phyloP scores from a whole-genome alignment of 1,140 invertebrate genomes.

The Lepidostoma basale region DNA sequence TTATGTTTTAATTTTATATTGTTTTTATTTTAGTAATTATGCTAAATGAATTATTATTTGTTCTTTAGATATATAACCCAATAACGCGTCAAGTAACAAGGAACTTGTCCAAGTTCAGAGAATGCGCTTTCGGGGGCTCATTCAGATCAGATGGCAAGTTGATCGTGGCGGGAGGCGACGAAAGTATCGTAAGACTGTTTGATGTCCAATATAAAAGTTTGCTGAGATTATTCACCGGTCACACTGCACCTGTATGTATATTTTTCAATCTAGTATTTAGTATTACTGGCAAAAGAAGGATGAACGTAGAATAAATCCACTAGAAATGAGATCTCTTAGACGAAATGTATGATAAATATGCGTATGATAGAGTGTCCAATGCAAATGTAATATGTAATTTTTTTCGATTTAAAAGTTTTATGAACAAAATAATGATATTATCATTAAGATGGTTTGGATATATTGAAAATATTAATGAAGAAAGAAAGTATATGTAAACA shows the following conservation, averaged over 20 bases:
- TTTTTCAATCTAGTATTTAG: background rate
- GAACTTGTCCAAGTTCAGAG: slow-evolving; percentile 85
- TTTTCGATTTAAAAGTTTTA: too few relatives aligned
- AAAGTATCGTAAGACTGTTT: slow-evolving; percentile 86
- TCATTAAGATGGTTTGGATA: too few relatives aligned
- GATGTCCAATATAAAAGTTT: slow-evolving; percentile 81
- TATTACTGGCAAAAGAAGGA: too few relatives aligned
- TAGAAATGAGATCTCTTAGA: too few relatives aligned
- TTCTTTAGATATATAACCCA: slow-evolving; percentile 78
- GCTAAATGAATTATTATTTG: background rate
- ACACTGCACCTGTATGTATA: slow-evolving; percentile 58
- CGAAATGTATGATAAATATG: too few relatives aligned
- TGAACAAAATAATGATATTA: too few relatives aligned
- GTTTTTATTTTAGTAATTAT: background rate
- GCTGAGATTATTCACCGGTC: slow-evolving; percentile 68
- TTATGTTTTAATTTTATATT: background rate
- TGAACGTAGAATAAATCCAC: too few relatives aligned
- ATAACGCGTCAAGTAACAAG: slow-evolving; percentile 83
- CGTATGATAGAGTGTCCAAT: too few relatives aligned
- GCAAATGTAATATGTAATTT: too few relatives aligned
- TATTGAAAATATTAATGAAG: too few relatives aligned
- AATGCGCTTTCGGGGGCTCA: slow-evolving; percentile 83
- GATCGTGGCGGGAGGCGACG: slow-evolving; percentile 86
- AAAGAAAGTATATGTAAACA: too few relatives aligned
- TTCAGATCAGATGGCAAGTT: slow-evolving; percentile 88